These are phyloP conservation scores for Danaus plexippus DNA, from an alignment of 1,140 invertebrate genomes.

Conservation along the genomic window DNA sequence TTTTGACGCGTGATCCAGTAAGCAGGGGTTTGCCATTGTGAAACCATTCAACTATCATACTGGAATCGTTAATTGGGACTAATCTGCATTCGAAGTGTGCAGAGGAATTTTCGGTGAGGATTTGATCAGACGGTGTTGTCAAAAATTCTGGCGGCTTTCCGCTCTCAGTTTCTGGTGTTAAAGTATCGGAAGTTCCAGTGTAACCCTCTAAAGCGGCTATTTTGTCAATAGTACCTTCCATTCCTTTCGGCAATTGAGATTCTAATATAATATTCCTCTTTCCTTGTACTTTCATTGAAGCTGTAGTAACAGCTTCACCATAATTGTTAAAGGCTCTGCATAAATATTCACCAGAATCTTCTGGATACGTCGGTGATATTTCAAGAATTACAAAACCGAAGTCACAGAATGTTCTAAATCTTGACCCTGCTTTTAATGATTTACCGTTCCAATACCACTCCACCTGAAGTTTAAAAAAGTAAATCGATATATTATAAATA, in stretches of 20 bases:
- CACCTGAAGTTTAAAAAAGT: conserved; percentile 71
- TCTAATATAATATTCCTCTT: conserved; percentile 94
- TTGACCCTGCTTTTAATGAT: conserved; percentile 88
- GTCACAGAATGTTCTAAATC: conserved; percentile 95
- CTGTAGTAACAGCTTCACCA: conserved; percentile 94
- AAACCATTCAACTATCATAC: conserved; percentile 96
- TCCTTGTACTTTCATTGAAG: conserved; percentile 90
- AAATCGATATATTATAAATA: neutral
- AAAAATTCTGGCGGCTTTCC: conserved; percentile 94
- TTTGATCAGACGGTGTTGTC: conserved; percentile 87
- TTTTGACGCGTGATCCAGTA: conserved; percentile 90
- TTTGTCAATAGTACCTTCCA: conserved; percentile 93
- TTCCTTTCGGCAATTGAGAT: conserved; percentile 91
- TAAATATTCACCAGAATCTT: conserved; percentile 94
- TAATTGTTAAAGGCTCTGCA: conserved; percentile 92
- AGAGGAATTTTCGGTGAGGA: conserved; percentile 88
- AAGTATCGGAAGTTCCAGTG: conserved; percentile 75
- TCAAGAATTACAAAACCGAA: conserved; percentile 96
- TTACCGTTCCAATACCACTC: conserved; percentile 97
- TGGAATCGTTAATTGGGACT: conserved; percentile 91
- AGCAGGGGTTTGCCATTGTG: conserved; percentile 93
- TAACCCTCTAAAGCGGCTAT: conserved; percentile 94
- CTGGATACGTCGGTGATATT: conserved; percentile 95
- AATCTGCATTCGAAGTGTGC: conserved; percentile 94
- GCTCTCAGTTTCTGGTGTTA: conserved; percentile 83